Evolutionary conservation across 2,113 vertebrate species (phyloP), one percentile per base, ranked within the genome.

Genomic region (Axis porcinus): DNA sequence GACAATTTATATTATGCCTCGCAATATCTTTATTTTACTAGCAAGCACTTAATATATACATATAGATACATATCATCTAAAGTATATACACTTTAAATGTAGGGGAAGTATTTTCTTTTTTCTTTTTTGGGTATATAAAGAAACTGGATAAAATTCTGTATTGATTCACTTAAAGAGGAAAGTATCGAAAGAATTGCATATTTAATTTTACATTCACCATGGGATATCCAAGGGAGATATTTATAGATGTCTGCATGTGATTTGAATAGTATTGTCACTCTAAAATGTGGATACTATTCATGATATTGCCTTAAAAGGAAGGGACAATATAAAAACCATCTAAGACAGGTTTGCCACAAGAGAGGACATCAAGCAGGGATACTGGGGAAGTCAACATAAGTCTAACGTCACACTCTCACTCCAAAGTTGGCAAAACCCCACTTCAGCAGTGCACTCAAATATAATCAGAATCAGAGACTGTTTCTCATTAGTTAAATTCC

Each of bases 1-100:
- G 79, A 97, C 76, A 57, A 87, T 93, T 97, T 87, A 67, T 36
- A 95, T 96, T 97, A 95, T 90, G 58, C 45, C 94, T 95, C 83
- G 6, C 47, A 93, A 67, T 82, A 97, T 89, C 86, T 98, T 96
- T 92, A 92, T 97, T 97, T 96, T 94, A 85, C 83, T 79, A 94
- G 52, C 74, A 81, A 97, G 67, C 19, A 33, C 43, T 87, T 94
- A 94, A 84, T 92, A 89, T 43, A 43, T 79, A 86, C 40, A 74
- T 64, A 50, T 79, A 89, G 52, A 74, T 74, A 47, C 2, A 9
- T 70, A 74, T 74, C 23, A 86, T 50, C 15, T 74, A 52, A 94
- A 57, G 15, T 86, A 89, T 52, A 55, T 57, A 50, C 30, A 82
- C 28, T 86, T 82, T 36, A 86, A 88, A 94, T 83, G 10, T 78